Evolutionary conservation across 2,113 vertebrate species (phyloP), one percentile per base, ranked within the genome.

Genomic region (Syrmaticus mikado): DNA sequence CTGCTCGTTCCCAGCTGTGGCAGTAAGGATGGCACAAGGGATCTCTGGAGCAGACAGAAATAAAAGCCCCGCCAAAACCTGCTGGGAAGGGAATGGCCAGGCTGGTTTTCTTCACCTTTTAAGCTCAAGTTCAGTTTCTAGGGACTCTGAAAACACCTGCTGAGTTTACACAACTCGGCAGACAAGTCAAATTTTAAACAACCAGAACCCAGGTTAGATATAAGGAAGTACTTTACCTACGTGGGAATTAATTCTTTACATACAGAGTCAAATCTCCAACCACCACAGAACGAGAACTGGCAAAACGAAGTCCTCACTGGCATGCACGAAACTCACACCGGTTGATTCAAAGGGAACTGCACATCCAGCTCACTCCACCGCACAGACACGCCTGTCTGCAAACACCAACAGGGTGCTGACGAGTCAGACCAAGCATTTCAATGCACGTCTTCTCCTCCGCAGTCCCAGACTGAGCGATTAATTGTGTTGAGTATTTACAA

Each of bases 231-330:
- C 85, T 60, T 72, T 57, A 57, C 58, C 75, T 82, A 91, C 50
- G 50, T 25, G 91, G 91, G 92, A 91, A 89, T 61, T 32, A 13
- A 58, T 68, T 92, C 86, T 94, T 95, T 82, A 90, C 85, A 87
- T 2, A 61, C 85, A 94, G 90, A 95, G 82, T 73, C 91, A 87
- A 96, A 94, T 88, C 76, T 96, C 90, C 85, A 91, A 90, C 82
- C 89, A 91, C 87, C 94, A 95, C 93, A 57, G 90, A 87, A 88
- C 72, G 92, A 94, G 92, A 94, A 92, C 82, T 10, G 79, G 94
- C 93, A 93, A 93, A 75, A 25, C 21, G 52, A 84, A 10, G 82
- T 82, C 81, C 83, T 92, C 94, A 60, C 68, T 41, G 64, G 95
- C 94, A 94, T 95, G 95, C 90, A 97, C 13, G 65, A 87, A 91